phyloP scores from a whole-genome alignment of 64 coral and sea anemone genomes.

The Montipora capricornis region DNA sequence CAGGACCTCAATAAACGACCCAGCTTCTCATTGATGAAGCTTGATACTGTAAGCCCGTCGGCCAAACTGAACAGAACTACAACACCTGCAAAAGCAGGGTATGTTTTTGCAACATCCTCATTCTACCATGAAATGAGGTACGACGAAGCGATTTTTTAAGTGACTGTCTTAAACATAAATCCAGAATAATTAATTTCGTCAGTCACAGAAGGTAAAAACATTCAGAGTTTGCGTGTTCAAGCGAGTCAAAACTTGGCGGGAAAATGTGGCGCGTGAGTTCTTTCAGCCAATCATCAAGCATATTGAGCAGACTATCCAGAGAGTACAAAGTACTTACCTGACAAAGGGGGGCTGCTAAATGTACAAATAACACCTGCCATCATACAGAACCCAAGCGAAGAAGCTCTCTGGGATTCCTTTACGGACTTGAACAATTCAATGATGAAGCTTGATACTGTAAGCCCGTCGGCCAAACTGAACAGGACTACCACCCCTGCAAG shows the following conservation, averaged over 20 bases:
- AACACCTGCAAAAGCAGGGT: background rate
- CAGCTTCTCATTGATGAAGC: background rate
- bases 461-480: conserved; percentile 29
- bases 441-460: conserved; percentile 2
- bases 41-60: conserved; percentile 19
- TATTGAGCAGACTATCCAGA: too few relatives aligned
- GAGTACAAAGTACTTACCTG: background rate
- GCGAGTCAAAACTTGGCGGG: too few relatives aligned
- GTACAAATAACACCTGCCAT: background rate
- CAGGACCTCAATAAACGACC: too few relatives aligned
- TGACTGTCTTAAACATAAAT: too few relatives aligned
- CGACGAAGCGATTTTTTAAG: too few relatives aligned
- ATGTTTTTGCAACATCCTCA: too few relatives aligned
- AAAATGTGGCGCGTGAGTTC: too few relatives aligned
- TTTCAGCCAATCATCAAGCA: too few relatives aligned
- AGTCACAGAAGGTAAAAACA: too few relatives aligned
- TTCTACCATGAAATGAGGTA: too few relatives aligned
- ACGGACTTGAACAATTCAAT: conserved; percentile 27
- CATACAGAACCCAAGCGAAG: background rate
- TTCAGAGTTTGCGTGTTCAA: too few relatives aligned
- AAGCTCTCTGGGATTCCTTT: conserved; percentile 8
- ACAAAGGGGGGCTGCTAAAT: background rate
- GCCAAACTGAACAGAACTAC: conserved; percentile 23
- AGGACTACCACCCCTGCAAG: conserved; percentile 7
- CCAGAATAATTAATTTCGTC: too few relatives aligned